Conservation (phyloP, 2,888 invertebrate species). For the Xestia xanthographa region DNA sequence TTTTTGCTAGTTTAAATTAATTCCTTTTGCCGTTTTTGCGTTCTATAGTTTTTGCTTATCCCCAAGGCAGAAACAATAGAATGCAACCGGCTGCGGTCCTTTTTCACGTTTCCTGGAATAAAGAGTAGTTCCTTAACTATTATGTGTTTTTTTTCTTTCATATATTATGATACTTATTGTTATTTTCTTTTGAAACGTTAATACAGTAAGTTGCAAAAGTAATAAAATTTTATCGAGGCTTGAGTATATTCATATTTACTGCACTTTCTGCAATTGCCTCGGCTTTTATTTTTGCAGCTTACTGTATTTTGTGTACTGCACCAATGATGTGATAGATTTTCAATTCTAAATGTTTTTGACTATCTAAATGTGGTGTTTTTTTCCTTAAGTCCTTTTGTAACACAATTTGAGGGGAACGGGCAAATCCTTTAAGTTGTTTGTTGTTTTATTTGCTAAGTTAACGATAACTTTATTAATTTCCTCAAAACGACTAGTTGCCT, state of each 20-base stretch:
- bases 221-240: constrained; percentile 32
- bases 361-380: constrained; percentile 63
- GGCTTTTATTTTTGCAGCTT: constrained; percentile 53
- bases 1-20: background rate
- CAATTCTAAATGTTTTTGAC: constrained; percentile 52
- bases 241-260: constrained; percentile 3
- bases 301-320: constrained; percentile 59
- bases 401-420: constrained; percentile 54
- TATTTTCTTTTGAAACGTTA: constrained; percentile 2
- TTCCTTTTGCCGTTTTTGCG: background rate
- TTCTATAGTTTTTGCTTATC: background rate
- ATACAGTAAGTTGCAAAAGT: constrained; percentile 61
- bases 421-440: constrained; percentile 12
- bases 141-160: constrained; percentile 9
- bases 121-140: constrained; percentile 29
- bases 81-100: rapidly evolving
- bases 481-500: background rate
- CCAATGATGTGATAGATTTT: constrained; percentile 53
- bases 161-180: background rate
- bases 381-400: constrained; percentile 44
- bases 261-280: constrained; percentile 28
- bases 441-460: constrained; percentile 2
- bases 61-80: background rate
- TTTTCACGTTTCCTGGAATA: background rate
- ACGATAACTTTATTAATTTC: background rate